phyloP scores from a whole-genome alignment of 2,888 invertebrate species.

The Steromphala cineraria region DNA sequence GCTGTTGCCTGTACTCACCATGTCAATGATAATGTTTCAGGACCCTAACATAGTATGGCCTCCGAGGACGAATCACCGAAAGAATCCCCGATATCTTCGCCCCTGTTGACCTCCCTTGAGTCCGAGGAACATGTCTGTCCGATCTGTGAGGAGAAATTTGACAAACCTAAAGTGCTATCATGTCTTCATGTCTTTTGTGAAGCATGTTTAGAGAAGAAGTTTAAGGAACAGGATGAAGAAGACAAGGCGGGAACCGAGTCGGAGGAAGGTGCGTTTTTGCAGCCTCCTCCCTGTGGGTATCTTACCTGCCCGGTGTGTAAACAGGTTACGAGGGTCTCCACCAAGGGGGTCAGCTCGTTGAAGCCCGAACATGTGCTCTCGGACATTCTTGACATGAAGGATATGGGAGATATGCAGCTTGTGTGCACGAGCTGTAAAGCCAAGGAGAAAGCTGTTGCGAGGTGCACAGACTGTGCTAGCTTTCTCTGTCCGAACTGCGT shows the following conservation, averaged over 20 bases:
- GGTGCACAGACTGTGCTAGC: conserved; percentile 95
- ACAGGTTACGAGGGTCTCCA: conserved; percentile 83
- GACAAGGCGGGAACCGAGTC: conserved; percentile 25
- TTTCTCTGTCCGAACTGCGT: conserved; percentile 95
- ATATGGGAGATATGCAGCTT: conserved; percentile 81
- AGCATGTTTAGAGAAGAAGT: conserved; percentile 84
- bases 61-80: conserved; percentile 35
- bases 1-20: too few species aligned
- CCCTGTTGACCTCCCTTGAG: conserved; percentile 25
- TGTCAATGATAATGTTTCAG: too few species aligned
- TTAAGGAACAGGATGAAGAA: conserved; percentile 78
- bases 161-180: conserved; percentile 89
- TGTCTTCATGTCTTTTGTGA: conserved; percentile 98
- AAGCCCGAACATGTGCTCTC: conserved; percentile 91
- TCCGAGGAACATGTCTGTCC: conserved; percentile 61
- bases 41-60: conserved; percentile 12
- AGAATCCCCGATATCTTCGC: conserved; percentile 49
- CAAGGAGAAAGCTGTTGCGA: conserved; percentile 93
- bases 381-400: conserved; percentile 75
- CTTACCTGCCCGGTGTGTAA: conserved; percentile 79
- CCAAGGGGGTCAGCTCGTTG: conserved; percentile 81
- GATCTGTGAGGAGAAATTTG: conserved; percentile 79
- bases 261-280: neutral
- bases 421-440: conserved; percentile 95
- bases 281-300: neutral